A percentile compares a stretch with the other conserved stretches of the same genome.
Evolutionary conservation across 2,113 vertebrate species (phyloP).

Genomic region (Callochromis pleurospilus): DNA sequence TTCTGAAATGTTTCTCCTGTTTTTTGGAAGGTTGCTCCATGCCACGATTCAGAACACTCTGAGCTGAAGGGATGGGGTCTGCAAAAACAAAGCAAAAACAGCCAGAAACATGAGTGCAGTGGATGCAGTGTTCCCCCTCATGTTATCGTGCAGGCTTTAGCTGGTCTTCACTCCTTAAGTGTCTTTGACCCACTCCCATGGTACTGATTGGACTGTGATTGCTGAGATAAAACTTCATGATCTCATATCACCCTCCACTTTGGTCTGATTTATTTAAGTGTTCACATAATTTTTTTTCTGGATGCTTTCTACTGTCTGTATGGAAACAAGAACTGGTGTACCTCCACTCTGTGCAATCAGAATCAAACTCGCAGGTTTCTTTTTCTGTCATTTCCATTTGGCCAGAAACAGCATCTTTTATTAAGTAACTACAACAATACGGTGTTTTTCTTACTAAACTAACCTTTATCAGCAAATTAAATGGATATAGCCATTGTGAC

Average conservation of each 20-base stretch:
- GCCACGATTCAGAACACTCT: not conserved
- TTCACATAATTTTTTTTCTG: not conserved
- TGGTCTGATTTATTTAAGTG: not conserved
- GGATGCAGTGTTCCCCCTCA: not conserved
- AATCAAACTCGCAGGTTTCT: not conserved
- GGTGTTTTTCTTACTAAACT: not conserved
- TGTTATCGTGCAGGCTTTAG: not conserved
- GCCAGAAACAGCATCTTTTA: not conserved
- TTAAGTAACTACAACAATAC: not conserved
- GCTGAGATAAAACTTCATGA: not conserved
- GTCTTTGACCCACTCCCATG: not conserved
- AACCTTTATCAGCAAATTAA: not conserved
- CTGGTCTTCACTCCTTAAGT: not conserved
- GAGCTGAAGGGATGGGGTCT: not conserved
- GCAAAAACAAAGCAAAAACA: not conserved
- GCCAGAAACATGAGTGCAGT: not conserved
- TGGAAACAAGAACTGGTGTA: constrained; percentile 32
- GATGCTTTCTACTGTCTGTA: constrained; percentile 10
- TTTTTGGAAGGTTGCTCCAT: constrained; percentile 2
- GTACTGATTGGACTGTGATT: not conserved
- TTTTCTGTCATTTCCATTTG: not conserved
- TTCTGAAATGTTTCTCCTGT: constrained; percentile 32
- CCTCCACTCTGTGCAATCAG: not conserved
- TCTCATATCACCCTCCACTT: not conserved
- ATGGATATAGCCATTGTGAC: not conserved